Percentiles rank a stretch among this genome's conserved stretches.
These are phyloP conservation scores for Ceyx cyanopectus DNA, from an alignment of 2,113 vertebrate genomes.

Conservation along the genomic window DNA sequence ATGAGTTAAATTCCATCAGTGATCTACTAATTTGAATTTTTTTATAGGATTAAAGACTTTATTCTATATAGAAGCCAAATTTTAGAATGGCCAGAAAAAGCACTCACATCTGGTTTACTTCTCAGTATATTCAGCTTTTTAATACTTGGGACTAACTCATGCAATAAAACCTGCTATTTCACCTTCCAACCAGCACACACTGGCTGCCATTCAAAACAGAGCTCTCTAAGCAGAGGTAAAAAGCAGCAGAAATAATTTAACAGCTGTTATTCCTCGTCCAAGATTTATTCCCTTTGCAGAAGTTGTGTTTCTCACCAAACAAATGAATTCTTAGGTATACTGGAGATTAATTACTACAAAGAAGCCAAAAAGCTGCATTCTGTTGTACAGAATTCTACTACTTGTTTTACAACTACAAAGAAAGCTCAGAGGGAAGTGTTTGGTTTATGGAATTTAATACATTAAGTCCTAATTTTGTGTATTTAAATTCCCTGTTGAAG, in stretches of 20 bases:
- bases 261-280: neutral
- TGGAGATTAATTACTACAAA: neutral
- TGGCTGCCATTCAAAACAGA: neutral
- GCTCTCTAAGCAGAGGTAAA: neutral
- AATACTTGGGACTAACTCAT: neutral
- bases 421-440: neutral
- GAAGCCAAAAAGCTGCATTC: neutral
- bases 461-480: neutral
- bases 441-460: neutral
- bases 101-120: slow-evolving; percentile 1
- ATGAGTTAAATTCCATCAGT: neutral
- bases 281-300: neutral
- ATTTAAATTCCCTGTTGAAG: neutral
- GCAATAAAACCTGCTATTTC: slow-evolving; percentile 9
- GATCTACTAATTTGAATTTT: neutral
- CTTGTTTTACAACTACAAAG: neutral
- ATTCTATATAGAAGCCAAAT: neutral
- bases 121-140: neutral
- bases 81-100: neutral
- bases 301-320: neutral
- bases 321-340: neutral
- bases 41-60: neutral
- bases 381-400: neutral
- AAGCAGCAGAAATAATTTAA: slow-evolving; percentile 22
- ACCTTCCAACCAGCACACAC: neutral